Evolutionary conservation across 2,888 invertebrate species (phyloP).

Genomic region (Macrophya annulata): DNA sequence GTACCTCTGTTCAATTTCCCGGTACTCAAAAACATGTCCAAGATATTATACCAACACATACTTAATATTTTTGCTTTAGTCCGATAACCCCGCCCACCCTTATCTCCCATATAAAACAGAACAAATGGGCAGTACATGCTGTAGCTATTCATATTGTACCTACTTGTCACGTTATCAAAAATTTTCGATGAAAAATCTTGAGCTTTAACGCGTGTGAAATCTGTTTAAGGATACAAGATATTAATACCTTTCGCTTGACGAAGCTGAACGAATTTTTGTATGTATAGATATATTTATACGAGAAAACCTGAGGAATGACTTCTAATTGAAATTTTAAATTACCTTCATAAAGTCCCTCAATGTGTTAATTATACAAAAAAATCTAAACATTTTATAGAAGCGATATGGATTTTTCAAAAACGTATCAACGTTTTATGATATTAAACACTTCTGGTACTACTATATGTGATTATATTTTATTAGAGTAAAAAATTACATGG

Average conservation of each 20-base stretch:
- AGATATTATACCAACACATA: not conserved
- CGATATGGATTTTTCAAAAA: too few species aligned
- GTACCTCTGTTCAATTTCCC: not conserved
- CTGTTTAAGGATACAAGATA: not conserved
- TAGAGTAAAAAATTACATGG: too few species aligned
- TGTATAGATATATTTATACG: too few species aligned
- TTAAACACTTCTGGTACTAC: too few species aligned
- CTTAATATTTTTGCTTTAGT: not conserved
- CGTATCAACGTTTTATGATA: too few species aligned
- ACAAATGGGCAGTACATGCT: not conserved
- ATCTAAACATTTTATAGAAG: too few species aligned
- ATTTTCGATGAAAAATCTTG: not conserved
- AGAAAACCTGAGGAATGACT: too few species aligned
- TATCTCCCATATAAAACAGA: not conserved
- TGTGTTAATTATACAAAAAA: too few species aligned
- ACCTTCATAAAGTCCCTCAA: too few species aligned
- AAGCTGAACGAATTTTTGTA: not conserved
- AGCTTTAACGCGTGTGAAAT: not conserved
- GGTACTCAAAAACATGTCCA: not conserved
- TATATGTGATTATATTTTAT: too few species aligned
- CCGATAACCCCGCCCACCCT: constrained; percentile 7
- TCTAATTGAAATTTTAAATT: too few species aligned
- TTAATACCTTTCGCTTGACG: not conserved
- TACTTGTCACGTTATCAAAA: not conserved
- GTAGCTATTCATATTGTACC: not conserved